Evolutionary conservation across 2,888 invertebrate species (phyloP), one percentile per base, ranked within the genome.

Genomic region (Coleophora deauratella): DNA sequence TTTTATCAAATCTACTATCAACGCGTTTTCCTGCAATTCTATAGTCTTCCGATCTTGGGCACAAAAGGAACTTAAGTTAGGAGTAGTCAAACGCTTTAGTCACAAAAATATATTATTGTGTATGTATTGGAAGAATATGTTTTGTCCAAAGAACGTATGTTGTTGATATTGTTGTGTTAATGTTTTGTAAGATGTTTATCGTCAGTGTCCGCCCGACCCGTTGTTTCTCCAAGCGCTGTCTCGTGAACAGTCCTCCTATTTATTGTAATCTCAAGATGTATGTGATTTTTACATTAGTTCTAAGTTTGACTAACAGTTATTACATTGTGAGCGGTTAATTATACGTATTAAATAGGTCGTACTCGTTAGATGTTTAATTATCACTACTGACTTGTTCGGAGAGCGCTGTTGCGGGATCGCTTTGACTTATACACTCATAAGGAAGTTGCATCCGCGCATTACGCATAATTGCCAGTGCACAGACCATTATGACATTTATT

Each of bases 251-350:
- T 69, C 72, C 74, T 78, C 76, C 76, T 78, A 78, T 73, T 72
- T 78, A 77, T 75, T 72, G 54, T 78, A 74, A 79, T 81, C 74
- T 80, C 80, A 75, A 81, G 71, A 74, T 80, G 69, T 73, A 75
- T 76, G 82, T 82, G 82, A 81, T 82, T 80, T 71, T 67, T 72
- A 71, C 67, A 66, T 58, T 81, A 79, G 75, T 51, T 50, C 52
- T 77, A 82, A 81, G 80, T 64, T 56, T 55, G 39, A 78, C 78
- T 80, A 81, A 80, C 78, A 59, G 49, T 56, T 45, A 51, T 51
- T 21, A 21, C 21, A 51, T 59, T 54, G 56, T 55, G 46, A 54
- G 59, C 62, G 46, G 50, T 47, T 51, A n/a, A n/a, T n/a, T n/a
- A n/a, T n/a, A n/a, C n/a, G n/a, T n/a, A 56, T 47, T 51, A 42